A percentile compares a stretch with the other conserved stretches of the same genome.
phyloP scores from a whole-genome alignment of 1,140 invertebrate genomes.

The Drosophila subpulchrella region DNA sequence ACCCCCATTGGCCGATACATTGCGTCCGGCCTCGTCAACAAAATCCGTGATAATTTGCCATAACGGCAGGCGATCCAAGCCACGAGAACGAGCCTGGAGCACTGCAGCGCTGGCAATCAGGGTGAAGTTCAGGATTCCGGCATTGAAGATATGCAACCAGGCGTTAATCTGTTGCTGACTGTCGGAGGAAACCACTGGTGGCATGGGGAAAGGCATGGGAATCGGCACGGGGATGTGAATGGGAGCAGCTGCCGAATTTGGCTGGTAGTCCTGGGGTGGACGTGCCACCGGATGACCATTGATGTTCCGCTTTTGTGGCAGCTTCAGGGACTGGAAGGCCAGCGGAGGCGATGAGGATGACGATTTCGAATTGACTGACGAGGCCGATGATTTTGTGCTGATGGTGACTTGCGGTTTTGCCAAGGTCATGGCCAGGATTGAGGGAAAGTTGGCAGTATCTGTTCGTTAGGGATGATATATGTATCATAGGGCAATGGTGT shows the following conservation, averaged over 20 bases:
- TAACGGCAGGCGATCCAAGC: slow-evolving; percentile 42
- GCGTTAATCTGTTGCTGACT: slow-evolving; percentile 32
- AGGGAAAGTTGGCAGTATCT: slow-evolving; percentile 1
- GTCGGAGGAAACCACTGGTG: slow-evolving; percentile 27
- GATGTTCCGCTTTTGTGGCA: slow-evolving; percentile 40
- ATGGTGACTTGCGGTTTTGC: slow-evolving; percentile 25
- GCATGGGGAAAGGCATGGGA: slow-evolving; percentile 29
- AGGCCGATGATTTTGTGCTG: neutral
- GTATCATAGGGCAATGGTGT: too few relatives aligned
- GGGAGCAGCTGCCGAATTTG: neutral
- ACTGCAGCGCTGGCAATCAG: slow-evolving; percentile 60
- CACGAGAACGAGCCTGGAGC: slow-evolving; percentile 44
- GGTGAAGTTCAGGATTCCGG: slow-evolving; percentile 66
- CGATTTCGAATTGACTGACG: neutral
- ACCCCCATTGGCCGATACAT: slow-evolving; percentile 51
- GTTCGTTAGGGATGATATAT: neutral
- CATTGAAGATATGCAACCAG: slow-evolving; percentile 71
- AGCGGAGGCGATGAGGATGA: slow-evolving; percentile 1
- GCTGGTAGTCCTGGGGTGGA: too few relatives aligned
- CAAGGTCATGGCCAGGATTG: slow-evolving; percentile 24
- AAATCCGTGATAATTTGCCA: slow-evolving; percentile 69
- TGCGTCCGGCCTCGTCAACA: slow-evolving; percentile 65
- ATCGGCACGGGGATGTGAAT: neutral
- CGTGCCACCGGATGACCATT: slow-evolving; percentile 24
- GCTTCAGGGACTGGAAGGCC: slow-evolving; percentile 6